Base-by-base conservation (phyloP, 2,113 vertebrate genomes). In the Dicentrarchus labrax region DNA sequence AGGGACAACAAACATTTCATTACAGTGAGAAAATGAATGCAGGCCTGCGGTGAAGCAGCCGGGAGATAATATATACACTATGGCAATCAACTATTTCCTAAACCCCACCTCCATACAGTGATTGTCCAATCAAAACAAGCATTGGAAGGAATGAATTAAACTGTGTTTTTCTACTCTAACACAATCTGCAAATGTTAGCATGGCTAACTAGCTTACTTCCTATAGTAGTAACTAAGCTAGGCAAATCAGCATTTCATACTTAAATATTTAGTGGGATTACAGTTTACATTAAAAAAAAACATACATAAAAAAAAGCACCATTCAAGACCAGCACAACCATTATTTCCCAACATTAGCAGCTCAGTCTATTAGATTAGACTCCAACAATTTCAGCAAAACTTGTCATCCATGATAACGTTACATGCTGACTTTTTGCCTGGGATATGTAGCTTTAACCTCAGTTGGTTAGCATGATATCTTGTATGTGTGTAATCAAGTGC, bases 1-100 rank as follows among this genome's bases (percentile, higher is more conserved):
- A 65, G 8, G 53, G 50, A 79, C 48, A 78, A 76, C 56, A 83
- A 75, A 80, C 72, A 77, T 38, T 47, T 48, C 4, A 24, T 66
- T 67, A 70, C 60, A 47, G 51, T 39, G 60, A 85, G 68, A 76
- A 66, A 77, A 74, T n/a, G 9, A 66, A 77, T 15, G 8, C 13
- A 80, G 17, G n/a, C 21, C 24, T 8, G 11, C 8, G 56, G 62
- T 2, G 39, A 73, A 72, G 30, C 53, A 59, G 19, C 60, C 2
- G 21, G 41, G 50, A 71, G 56, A 24, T 30, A 59, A 53, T 51
- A 67, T 51, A 6, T 12, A 51, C 16, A n/a, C 45, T 17, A 30
- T 24, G 8, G 24, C 41, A 21, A 41, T 7, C n/a, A 17, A 36
- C 43, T 3, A 7, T 12, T 45, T 0, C 1, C 8, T 62, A 24